Percentiles rank a stretch among this genome's conserved stretches.
These are phyloP conservation scores for Sphyrna mokarran DNA, from an alignment of 2,113 vertebrate species.

Conservation along the genomic window DNA sequence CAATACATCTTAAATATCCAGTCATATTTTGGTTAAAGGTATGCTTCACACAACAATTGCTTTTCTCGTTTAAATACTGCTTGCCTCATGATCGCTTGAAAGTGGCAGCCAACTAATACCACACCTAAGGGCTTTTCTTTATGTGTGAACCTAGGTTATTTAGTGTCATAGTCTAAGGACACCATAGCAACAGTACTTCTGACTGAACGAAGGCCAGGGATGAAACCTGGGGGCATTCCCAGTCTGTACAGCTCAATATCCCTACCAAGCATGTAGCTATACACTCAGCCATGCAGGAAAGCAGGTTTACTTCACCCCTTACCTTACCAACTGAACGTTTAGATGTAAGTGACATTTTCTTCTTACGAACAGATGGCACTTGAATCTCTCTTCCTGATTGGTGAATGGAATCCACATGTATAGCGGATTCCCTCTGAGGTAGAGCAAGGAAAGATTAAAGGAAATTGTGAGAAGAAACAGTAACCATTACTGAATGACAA, in stretches of 20 bases:
- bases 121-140: neutral
- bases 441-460: neutral
- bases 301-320: neutral
- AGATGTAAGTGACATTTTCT: neutral
- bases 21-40: neutral
- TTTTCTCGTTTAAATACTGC: neutral
- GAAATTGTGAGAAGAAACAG: neutral
- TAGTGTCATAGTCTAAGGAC: neutral
- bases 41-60: neutral
- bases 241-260: neutral
- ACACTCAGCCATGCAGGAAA: neutral
- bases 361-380: neutral
- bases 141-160: neutral
- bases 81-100: neutral
- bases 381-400: neutral
- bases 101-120: neutral
- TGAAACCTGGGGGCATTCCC: neutral
- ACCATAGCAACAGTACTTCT: neutral
- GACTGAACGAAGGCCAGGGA: neutral
- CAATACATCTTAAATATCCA: neutral
- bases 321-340: neutral
- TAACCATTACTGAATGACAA: neutral
- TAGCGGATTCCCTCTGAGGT: neutral
- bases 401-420: neutral
- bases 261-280: neutral